Evolutionary conservation across 2,113 vertebrate genomes (phyloP).

Genomic region (Tupaia chinensis): DNA sequence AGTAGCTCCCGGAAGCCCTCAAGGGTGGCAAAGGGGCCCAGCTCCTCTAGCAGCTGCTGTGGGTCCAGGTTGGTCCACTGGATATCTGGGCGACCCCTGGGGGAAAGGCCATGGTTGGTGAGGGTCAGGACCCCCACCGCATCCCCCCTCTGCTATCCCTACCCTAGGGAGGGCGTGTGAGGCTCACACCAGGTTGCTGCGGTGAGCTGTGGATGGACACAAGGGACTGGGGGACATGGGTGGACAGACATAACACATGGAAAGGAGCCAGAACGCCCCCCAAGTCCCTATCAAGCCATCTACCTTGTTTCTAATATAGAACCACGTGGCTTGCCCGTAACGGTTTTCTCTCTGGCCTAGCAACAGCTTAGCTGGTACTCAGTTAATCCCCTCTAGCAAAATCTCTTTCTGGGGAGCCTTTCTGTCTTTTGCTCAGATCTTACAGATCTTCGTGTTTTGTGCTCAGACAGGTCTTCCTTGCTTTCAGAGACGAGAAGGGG

Average conservation of each 20-base stretch:
- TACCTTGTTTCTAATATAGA: not conserved
- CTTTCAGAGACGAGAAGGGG: not conserved
- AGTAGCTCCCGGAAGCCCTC: conserved; percentile 98
- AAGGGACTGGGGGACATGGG: not conserved
- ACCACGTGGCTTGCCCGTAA: not conserved
- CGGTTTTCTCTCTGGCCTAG: not conserved
- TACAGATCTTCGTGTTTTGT: not conserved
- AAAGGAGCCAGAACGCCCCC: not conserved
- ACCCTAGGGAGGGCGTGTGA: not conserved
- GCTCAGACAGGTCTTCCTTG: conserved; percentile 1
- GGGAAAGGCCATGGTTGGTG: conserved; percentile 44
- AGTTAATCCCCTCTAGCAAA: not conserved
- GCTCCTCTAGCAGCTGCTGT: conserved; percentile 95
- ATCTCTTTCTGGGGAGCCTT: not conserved
- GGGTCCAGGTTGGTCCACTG: conserved; percentile 99
- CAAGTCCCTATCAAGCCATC: not conserved
- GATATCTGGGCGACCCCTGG: conserved; percentile 96
- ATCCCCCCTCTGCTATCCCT: not conserved
- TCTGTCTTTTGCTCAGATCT: not conserved
- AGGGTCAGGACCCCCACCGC: not conserved
- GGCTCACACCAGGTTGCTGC: not conserved
- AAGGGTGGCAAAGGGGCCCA: conserved; percentile 96
- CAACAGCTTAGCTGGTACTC: not conserved
- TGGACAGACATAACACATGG: too few relatives aligned
- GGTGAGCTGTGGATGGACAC: not conserved